These are phyloP conservation scores for Cheilosia vulpina DNA, from an alignment of 2,888 invertebrate species.

Conservation along the genomic window DNA sequence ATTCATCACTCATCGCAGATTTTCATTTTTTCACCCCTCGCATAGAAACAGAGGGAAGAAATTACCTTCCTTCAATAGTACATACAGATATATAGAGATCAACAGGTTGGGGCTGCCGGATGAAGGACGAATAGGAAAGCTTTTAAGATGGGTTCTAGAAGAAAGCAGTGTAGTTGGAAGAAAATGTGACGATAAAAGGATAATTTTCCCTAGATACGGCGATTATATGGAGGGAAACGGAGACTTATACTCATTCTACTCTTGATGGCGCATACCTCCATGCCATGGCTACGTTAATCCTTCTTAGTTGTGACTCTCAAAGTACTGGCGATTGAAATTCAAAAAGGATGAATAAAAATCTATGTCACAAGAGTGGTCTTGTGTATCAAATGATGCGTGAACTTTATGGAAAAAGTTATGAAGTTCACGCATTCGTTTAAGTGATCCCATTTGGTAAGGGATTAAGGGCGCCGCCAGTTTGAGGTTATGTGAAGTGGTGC, in stretches of 20 bases:
- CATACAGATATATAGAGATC: slow-evolving; percentile 22
- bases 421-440: slow-evolving; percentile 51
- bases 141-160: slow-evolving; percentile 64
- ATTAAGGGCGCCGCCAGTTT: slow-evolving; percentile 25
- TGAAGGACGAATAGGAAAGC: slow-evolving; percentile 59
- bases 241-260: slow-evolving; percentile 38
- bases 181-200: slow-evolving; percentile 72
- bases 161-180: slow-evolving; percentile 38
- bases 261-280: slow-evolving; percentile 44
- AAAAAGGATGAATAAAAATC: slow-evolving; percentile 63
- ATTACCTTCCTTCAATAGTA: slow-evolving; percentile 61
- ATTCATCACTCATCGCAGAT: slow-evolving; percentile 72
- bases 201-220: slow-evolving; percentile 74
- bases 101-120: slow-evolving; percentile 58
- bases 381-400: slow-evolving; percentile 67
- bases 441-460: slow-evolving; percentile 57
- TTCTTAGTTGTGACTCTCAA: slow-evolving; percentile 62
- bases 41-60: slow-evolving; percentile 34
- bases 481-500: slow-evolving; percentile 26
- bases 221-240: slow-evolving; percentile 51
- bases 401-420: slow-evolving; percentile 68
- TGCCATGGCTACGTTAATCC: slow-evolving; percentile 66
- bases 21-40: slow-evolving; percentile 10
- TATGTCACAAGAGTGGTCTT: slow-evolving; percentile 54
- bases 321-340: slow-evolving; percentile 64